phyloP scores from a whole-genome alignment of 2,888 invertebrate species.

The Euzophera pinguis region DNA sequence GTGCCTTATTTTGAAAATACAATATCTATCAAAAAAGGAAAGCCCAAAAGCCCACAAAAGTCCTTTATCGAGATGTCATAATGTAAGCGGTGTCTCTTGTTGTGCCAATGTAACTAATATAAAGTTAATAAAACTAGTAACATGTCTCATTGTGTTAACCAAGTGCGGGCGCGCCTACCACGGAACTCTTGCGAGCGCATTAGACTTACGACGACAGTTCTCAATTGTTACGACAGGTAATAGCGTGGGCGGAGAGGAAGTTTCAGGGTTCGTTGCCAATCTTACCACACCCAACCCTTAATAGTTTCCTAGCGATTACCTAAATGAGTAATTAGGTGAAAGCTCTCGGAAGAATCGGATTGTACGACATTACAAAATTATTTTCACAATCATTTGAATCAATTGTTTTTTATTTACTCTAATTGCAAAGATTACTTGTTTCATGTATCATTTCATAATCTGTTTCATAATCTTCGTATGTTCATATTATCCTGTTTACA shows the following conservation, averaged over 20 bases:
- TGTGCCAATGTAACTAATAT: not conserved
- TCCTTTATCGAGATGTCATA: too few species aligned
- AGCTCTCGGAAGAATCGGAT: not conserved
- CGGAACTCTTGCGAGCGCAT: slow-evolving; percentile 6
- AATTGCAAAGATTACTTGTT: too few species aligned
- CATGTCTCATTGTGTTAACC: not conserved
- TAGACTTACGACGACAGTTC: slow-evolving; percentile 10
- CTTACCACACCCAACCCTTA: not conserved
- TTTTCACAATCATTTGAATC: too few species aligned
- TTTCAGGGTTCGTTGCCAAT: not conserved
- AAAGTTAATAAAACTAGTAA: not conserved
- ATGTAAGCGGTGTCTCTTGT: not conserved
- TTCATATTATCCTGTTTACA: too few species aligned
- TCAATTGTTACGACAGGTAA: slow-evolving; percentile 11
- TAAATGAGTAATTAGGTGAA: slow-evolving; percentile 1
- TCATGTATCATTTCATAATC: too few species aligned
- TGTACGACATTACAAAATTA: too few species aligned
- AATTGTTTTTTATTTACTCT: too few species aligned
- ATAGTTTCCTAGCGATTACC: not conserved
- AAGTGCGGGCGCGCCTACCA: slow-evolving; percentile 3
- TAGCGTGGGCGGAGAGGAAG: slow-evolving; percentile 4
- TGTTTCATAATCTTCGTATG: too few species aligned
- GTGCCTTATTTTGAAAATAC: too few species aligned
- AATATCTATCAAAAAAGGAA: too few species aligned
- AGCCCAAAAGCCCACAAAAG: too few species aligned